Base-by-base conservation (phyloP, 2,888 invertebrate genomes). In the Willowsia nigromaculata region DNA sequence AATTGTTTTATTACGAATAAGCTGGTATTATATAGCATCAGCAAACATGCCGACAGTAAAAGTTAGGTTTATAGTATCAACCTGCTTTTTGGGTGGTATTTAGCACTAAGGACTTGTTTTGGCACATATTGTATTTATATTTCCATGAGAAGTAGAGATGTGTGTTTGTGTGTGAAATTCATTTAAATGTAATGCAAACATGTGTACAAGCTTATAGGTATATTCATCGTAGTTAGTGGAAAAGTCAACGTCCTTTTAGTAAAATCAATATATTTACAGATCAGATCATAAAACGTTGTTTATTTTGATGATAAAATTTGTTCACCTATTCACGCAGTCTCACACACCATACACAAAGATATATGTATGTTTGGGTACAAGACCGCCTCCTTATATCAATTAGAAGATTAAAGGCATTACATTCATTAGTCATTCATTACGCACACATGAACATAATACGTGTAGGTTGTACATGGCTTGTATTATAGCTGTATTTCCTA, bases 221-320 rank as follows among this genome's bases (percentile, higher is more conserved):
- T 9, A 47, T 65, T 9, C n/a, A n/a, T n/a, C n/a, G n/a, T n/a
- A n/a, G n/a, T 62, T 65, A 47, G 27, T 43, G 25, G 65, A 82
- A 80, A 80, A 82, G 82, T 82, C 82, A 82, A 82, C 47, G 82
- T 65, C 82, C 82, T 82, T 50, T 27, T 59, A 40, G 9, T 18
- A 82, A 65, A 65, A 82, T 65, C 82, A 82, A 82, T 47, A 33
- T 25, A 2, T 33, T 22, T 4, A 5, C 25, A 43, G 13, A 22
- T 68, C 9, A 18, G 33, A 68, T 68, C 18, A n/a, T 62, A 30
- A 30, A 37, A 18, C 0, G 11, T 59, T 59, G 30, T 65, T 65
- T 65, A 65, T 65, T 65, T 37, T 37, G 37, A 40, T 25, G 68
- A 40, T 68, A 22, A 71, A 71, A 22, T 71, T 71, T n/a, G n/a